A percentile compares a stretch with the other conserved stretches of the same genome.
Evolutionary conservation across 2,113 vertebrate genomes (phyloP).

Genomic region (Eptatretus burgeri): DNA sequence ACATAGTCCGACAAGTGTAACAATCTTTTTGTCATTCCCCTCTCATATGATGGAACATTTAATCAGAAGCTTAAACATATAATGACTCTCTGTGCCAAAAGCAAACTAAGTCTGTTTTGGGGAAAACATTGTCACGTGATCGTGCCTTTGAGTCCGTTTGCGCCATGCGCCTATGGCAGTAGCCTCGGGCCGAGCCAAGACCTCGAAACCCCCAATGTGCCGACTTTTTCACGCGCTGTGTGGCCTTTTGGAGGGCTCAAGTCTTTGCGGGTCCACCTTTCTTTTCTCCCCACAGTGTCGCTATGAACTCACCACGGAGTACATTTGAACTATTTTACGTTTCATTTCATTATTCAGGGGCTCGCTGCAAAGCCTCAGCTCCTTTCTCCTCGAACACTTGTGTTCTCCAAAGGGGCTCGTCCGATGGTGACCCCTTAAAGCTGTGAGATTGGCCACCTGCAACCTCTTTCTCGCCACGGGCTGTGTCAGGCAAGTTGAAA

Average conservation of each 20-base stretch:
- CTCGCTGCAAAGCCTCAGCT: constrained; percentile 3
- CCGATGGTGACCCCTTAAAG: constrained; percentile 1
- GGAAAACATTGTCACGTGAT: constrained; percentile 6
- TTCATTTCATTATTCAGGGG: constrained; percentile 6
- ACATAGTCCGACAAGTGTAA: no score
- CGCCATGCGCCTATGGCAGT: background rate
- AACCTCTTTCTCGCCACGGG: constrained; percentile 5
- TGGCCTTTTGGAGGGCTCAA: constrained; percentile 3
- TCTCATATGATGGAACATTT: no score
- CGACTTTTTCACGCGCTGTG: constrained; percentile 1
- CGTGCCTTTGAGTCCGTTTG: constrained; percentile 2
- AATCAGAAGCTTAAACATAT: background rate
- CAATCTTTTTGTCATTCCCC: no score
- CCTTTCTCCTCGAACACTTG: constrained; percentile 1
- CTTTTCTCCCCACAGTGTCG: background rate
- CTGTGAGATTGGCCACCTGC: constrained; percentile 7
- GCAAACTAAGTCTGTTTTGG: constrained; percentile 7
- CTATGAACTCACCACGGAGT: constrained; percentile 5
- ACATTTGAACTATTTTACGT: constrained; percentile 6
- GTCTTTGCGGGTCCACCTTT: background rate
- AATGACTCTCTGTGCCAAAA: background rate
- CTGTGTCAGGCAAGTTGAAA: constrained; percentile 11
- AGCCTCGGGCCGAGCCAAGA: constrained; percentile 2
- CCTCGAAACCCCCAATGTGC: background rate
- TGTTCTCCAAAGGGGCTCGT: background rate